Evolutionary conservation across 35 echinoderm and acorn worm genomes (phyloP).

Genomic region (Ophiothrix spiculata): DNA sequence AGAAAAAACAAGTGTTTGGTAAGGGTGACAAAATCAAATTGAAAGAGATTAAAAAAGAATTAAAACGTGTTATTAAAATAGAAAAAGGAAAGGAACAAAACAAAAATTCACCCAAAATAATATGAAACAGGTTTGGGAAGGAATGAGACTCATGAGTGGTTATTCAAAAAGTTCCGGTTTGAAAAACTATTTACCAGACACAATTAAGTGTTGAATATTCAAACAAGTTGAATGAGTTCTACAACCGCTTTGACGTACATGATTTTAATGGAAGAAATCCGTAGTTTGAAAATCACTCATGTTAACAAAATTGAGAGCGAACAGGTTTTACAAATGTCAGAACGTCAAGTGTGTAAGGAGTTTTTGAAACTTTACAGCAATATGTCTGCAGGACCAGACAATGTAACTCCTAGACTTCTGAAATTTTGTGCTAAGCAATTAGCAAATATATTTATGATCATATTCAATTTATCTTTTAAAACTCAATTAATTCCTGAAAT

Average conservation of each 20-base stretch:
- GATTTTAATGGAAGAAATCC: slow-evolving; percentile 23
- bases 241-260: slow-evolving; percentile 44
- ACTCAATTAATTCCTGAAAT: too few relatives aligned
- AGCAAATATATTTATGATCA: too few relatives aligned
- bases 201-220: slow-evolving; percentile 38
- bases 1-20: slow-evolving; percentile 44
- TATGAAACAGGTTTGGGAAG: slow-evolving; percentile 35
- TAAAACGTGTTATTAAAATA: slow-evolving; percentile 18
- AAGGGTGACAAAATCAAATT: slow-evolving; percentile 27
- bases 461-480: too few relatives aligned
- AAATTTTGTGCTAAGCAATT: too few relatives aligned
- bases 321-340: not conserved
- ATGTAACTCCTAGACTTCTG: not conserved
- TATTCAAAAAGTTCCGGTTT: slow-evolving; percentile 16
- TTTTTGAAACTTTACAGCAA: not conserved
- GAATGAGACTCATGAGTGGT: slow-evolving; percentile 46
- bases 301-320: not conserved
- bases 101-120: slow-evolving; percentile 33
- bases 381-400: not conserved
- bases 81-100: slow-evolving; percentile 36
- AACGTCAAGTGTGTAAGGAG: not conserved
- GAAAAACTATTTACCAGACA: not conserved
- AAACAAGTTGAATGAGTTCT: slow-evolving; percentile 55
- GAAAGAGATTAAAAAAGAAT: slow-evolving; percentile 40
- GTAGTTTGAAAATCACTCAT: not conserved